A percentile compares a stretch with the other conserved stretches of the same genome.
These are phyloP conservation scores for Liolophura sinensis DNA, from an alignment of 1,140 invertebrate species.

Conservation along the genomic window DNA sequence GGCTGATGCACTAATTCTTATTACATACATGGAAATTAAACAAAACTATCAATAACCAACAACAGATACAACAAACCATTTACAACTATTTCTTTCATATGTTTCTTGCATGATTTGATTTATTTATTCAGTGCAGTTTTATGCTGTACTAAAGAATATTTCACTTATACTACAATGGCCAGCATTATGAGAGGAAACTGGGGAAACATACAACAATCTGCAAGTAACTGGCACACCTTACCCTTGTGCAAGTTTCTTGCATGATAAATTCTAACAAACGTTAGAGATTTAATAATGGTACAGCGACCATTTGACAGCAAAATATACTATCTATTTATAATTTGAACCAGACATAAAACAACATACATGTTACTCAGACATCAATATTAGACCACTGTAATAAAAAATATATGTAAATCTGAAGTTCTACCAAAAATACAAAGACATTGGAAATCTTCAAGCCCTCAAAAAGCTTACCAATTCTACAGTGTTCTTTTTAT, in stretches of 20 bases:
- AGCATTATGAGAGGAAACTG: slow-evolving; percentile 2
- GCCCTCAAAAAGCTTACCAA: slow-evolving; percentile 39
- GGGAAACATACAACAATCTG: too few relatives aligned
- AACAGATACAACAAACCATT: not conserved
- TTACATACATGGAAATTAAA: not conserved
- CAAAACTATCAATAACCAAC: not conserved
- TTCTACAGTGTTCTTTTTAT: slow-evolving; percentile 66
- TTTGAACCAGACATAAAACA: not conserved
- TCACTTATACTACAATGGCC: too few relatives aligned
- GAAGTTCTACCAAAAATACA: not conserved
- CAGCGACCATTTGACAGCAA: slow-evolving; percentile 2
- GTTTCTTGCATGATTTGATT: too few relatives aligned
- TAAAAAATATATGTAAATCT: not conserved
- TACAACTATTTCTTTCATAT: slow-evolving; percentile 18
- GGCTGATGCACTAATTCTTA: not conserved
- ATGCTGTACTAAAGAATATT: too few relatives aligned
- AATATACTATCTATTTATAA: slow-evolving; percentile 1
- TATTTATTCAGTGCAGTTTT: too few relatives aligned
- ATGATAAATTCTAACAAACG: too few relatives aligned
- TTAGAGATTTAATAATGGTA: too few relatives aligned
- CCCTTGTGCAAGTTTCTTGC: too few relatives aligned
- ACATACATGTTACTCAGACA: not conserved
- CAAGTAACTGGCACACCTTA: too few relatives aligned
- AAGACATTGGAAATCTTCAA: not conserved
- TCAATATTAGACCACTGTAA: not conserved